phyloP scores from a whole-genome alignment of 2,797 vertebrate species.

The Lutjanus argentimaculatus region DNA sequence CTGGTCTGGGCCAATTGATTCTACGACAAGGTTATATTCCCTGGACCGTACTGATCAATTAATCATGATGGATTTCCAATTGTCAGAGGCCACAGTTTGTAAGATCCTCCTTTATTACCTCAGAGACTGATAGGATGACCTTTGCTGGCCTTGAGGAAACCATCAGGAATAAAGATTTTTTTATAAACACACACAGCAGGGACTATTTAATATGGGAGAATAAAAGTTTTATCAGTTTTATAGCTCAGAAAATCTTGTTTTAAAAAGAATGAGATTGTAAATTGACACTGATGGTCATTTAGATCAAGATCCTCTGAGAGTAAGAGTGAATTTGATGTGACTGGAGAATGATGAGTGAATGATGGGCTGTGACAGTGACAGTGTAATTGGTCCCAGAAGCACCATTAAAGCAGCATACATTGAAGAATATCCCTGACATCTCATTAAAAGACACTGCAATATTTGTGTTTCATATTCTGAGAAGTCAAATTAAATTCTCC shows the following conservation, averaged over 20 bases:
- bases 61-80: slow-evolving; percentile 83
- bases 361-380: slow-evolving; percentile 66
- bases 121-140: slow-evolving; percentile 70
- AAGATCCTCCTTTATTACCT: slow-evolving; percentile 71
- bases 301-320: slow-evolving; percentile 54
- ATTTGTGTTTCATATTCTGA: slow-evolving; percentile 66
- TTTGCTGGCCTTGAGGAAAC: slow-evolving; percentile 59
- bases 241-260: slow-evolving; percentile 38
- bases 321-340: slow-evolving; percentile 50
- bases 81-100: slow-evolving; percentile 70
- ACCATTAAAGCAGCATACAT: slow-evolving; percentile 62
- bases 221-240: slow-evolving; percentile 42
- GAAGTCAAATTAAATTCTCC: slow-evolving; percentile 56
- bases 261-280: slow-evolving; percentile 30
- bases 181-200: not conserved
- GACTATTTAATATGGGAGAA: slow-evolving; percentile 33
- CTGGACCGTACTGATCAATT: slow-evolving; percentile 77
- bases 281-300: slow-evolving; percentile 42
- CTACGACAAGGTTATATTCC: slow-evolving; percentile 74
- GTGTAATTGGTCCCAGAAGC: slow-evolving; percentile 69
- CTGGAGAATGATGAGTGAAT: slow-evolving; percentile 67
- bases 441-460: slow-evolving; percentile 62
- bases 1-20: slow-evolving; percentile 75
- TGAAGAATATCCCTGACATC: slow-evolving; percentile 54
- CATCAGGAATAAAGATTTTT: slow-evolving; percentile 48